Conservation (phyloP, 2,113 vertebrate species). For the Tupaia chinensis region DNA sequence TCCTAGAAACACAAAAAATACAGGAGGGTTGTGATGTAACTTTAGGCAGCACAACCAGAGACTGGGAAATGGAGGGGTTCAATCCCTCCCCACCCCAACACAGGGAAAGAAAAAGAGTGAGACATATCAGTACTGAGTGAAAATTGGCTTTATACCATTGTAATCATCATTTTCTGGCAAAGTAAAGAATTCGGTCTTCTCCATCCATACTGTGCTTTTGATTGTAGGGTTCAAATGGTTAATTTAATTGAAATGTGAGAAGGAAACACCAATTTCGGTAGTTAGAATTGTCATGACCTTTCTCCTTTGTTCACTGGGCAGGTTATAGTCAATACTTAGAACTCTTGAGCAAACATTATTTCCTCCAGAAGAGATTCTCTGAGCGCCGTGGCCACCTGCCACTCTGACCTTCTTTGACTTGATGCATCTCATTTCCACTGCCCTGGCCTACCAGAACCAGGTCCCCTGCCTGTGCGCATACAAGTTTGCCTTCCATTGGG, state of each 20-base stretch:
- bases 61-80: accelerated
- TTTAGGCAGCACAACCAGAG: background rate
- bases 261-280: background rate
- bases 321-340: background rate
- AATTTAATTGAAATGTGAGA: background rate
- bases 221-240: background rate
- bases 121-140: accelerated
- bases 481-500: background rate
- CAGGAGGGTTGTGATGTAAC: background rate
- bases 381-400: too few species aligned
- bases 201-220: background rate
- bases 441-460: accelerated
- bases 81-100: accelerated
- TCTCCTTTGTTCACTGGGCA: background rate
- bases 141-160: background rate
- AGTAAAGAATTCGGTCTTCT: background rate
- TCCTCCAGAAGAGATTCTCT: background rate
- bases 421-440: background rate
- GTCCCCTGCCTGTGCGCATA: background rate
- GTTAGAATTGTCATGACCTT: background rate
- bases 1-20: background rate
- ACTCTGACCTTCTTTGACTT: background rate
- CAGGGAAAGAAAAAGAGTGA: too few species aligned
- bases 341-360: background rate
- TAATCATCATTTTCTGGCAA: background rate